phyloP scores from a whole-genome alignment of 1,140 invertebrate genomes.

The Physella acuta region DNA sequence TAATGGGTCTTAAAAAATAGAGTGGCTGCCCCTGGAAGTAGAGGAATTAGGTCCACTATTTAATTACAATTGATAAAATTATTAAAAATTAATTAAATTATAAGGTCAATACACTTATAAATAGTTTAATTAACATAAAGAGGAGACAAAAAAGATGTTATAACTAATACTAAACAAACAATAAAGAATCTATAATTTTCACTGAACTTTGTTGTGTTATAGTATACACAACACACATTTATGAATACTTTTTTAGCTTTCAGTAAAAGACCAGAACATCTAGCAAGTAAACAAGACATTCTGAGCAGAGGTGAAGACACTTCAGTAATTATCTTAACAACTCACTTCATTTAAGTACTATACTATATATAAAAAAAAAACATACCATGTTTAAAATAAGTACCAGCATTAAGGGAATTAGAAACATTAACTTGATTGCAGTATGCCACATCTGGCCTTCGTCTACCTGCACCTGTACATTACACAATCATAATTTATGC shows the following conservation, averaged over 20 bases:
- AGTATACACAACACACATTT: not conserved
- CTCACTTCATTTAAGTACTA: not conserved
- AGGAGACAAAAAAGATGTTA: not conserved
- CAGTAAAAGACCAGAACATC: not conserved
- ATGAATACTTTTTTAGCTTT: not conserved
- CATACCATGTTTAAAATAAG: constrained; percentile 20
- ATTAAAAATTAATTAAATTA: no score
- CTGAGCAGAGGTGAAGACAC: not conserved
- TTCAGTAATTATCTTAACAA: not conserved
- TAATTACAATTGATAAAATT: no score
- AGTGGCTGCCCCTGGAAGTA: no score
- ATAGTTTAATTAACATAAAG: no score
- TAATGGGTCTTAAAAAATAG: no score
- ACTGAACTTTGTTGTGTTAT: not conserved
- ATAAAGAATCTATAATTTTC: not conserved
- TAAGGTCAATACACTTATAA: no score
- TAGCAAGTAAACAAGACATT: not conserved
- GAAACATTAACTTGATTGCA: constrained; percentile 9
- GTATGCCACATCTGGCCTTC: not conserved
- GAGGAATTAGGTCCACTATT: no score
- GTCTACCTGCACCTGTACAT: not conserved
- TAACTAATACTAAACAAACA: not conserved
- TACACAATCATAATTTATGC: no score
- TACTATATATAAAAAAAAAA: not conserved
- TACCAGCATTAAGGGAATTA: constrained; percentile 18